These are phyloP conservation scores for Oxystoma pomonae DNA, from an alignment of 2,888 invertebrate genomes.

Conservation along the genomic window DNA sequence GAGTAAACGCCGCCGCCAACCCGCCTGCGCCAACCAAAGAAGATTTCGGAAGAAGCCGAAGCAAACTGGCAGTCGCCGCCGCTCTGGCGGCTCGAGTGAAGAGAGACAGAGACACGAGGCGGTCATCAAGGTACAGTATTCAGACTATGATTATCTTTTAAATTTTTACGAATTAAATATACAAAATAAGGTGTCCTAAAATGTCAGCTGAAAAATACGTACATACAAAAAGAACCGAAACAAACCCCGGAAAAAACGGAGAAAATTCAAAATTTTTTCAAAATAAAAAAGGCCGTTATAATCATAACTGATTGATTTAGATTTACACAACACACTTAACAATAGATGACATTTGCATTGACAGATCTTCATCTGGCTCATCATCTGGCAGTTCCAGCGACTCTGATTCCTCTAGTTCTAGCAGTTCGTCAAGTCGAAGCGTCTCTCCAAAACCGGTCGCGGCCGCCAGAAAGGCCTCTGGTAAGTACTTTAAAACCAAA, in stretches of 20 bases:
- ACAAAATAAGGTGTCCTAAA: too few relatives aligned
- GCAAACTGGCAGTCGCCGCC: constrained; percentile 45
- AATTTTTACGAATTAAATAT: too few relatives aligned
- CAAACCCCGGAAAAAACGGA: too few relatives aligned
- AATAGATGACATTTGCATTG: too few relatives aligned
- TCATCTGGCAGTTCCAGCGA: constrained; percentile 56
- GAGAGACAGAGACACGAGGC: background rate
- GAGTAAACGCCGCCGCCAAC: constrained; percentile 55
- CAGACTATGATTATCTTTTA: too few relatives aligned
- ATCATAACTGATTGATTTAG: too few relatives aligned
- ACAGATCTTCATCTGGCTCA: constrained; percentile 52
- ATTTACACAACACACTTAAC: too few relatives aligned
- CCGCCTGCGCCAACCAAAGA: constrained; percentile 53
- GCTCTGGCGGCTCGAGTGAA: constrained; percentile 35
- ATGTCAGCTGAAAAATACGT: too few relatives aligned
- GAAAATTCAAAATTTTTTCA: too few relatives aligned
- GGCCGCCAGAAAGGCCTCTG: constrained; percentile 36
- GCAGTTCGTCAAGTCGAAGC: constrained; percentile 51
- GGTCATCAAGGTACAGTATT: background rate
- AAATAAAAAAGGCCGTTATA: too few relatives aligned
- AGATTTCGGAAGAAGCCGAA: constrained; percentile 42
- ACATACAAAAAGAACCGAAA: too few relatives aligned
- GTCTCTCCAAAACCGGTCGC: constrained; percentile 46
- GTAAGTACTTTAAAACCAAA: constrained; percentile 22
- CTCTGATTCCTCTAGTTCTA: constrained; percentile 54